Evolutionary conservation across 2,888 invertebrate genomes (phyloP), one percentile per base, ranked within the genome.

Genomic region (Caenorhabditis becei): DNA sequence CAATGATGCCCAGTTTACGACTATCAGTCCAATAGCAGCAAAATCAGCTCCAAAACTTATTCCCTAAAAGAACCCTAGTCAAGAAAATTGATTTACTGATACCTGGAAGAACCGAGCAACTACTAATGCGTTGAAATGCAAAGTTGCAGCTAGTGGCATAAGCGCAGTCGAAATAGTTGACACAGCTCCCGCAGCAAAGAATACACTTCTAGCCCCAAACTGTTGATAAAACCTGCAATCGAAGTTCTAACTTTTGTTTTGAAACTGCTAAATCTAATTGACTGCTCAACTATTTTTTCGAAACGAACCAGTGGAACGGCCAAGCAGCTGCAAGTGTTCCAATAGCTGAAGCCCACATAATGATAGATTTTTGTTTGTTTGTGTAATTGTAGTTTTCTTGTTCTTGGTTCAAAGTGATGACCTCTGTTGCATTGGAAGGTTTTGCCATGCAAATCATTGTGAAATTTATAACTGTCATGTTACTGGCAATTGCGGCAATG

Each of bases 1-100:
- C 41, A 89, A 61, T 18, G 85, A 84, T 10, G 89, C 89, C 89
- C 89, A 89, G 32, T 88, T 86, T 8, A 87, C 87, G 11, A 87
- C 87, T 44, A 89, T 88, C 28, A 89, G 56, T 5, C 89, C 89
- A 26, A 89, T 89, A 11, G 87, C 88, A 5, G 88, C 88, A 66
- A 89, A 89, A 66, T 89, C 88, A 5, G 89, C 88, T 54, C 87
- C 89, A 66, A 88, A 89, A n/a, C 88, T 87, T 4, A 89, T 78
- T 0, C 89, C 88, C 87, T 86, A 44, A 54, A 80, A 41, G 2
- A 41, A 11, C 14, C 14, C 2, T 41, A 41, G 2, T 7, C 7
- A 41, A 11, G 14, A 41, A 41, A 5, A 14, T 14, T 41, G n/a
- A n/a, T n/a, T n/a, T n/a, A n/a, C 14, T 41, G 7, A 23, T 26